Base-by-base conservation (phyloP, 2,113 vertebrate species). In the Mugil cephalus region DNA sequence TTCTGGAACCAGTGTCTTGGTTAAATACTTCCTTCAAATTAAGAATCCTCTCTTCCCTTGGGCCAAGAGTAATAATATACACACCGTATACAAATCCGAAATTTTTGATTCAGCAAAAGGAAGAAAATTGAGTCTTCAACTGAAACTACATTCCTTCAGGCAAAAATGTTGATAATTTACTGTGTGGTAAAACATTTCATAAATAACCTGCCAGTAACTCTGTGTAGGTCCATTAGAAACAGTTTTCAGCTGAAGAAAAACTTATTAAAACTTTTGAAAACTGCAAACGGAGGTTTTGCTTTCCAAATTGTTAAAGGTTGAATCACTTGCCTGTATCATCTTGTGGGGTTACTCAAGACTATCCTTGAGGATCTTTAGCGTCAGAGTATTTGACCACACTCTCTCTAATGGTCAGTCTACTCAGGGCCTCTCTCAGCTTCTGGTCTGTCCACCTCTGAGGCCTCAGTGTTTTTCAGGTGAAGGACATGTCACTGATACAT, bases 391-490 rank as follows among this genome's bases (percentile, higher is more conserved):
- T 40, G 34, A 54, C 14, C 21, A 8, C 8, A 21, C 69, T 30
- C 30, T 30, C 14, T 21, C 24, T 6, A 11, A 13, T 36, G 36
- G 52, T 64, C 36, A 34, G 69, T 2, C 48, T 54, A 9, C 39
- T 38, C 13, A 30, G 8, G 12, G n/a, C 15, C 39, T 46, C 7
- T 72, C 18, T 48, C 55, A 42, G 38, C 48, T 45, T 69, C 40
- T 45, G n/a, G 19, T 62, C 59, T 36, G 35, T 51, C 21, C 61
- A n/a, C n/a, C n/a, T n/a, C n/a, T n/a, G n/a, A 42, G 24, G 24
- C 52, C 30, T 77, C 17, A 11, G 35, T 64, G 51, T 68, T 50
- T 58, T 39, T 61, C 42, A 61, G 24, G 14, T 47, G n/a, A 52
- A 74, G 24, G 48, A 74, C 40, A 47, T 48, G 52, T 61, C 36